These are phyloP conservation scores for Bombylius major DNA, from an alignment of 2,888 invertebrate species.

Conservation along the genomic window DNA sequence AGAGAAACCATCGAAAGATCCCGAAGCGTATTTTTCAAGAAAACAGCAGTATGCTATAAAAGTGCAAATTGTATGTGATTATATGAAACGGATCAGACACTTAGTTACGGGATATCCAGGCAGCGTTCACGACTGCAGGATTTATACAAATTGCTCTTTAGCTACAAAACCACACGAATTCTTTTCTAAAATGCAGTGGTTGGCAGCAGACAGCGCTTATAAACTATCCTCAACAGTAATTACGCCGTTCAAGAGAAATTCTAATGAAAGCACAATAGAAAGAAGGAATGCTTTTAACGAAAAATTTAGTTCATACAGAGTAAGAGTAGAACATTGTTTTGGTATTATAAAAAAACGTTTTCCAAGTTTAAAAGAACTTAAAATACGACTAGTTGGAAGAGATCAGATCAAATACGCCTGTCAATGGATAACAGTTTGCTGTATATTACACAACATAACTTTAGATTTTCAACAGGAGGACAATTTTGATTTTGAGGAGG, in stretches of 20 bases:
- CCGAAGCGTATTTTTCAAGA: slow-evolving; percentile 1
- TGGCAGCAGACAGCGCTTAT: not conserved
- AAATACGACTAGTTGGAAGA: not conserved
- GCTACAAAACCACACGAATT: not conserved
- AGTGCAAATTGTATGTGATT: not conserved
- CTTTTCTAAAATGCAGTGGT: not conserved
- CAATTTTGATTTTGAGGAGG: not conserved
- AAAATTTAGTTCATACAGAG: not conserved
- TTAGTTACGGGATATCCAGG: not conserved
- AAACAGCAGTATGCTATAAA: slow-evolving; percentile 2
- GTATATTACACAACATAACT: not conserved
- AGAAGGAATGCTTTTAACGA: not conserved
- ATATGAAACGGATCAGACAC: not conserved
- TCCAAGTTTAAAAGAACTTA: not conserved
- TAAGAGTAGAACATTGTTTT: not conserved
- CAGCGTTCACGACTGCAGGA: slow-evolving; percentile 1
- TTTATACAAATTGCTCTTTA: not conserved
- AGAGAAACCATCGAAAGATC: not conserved
- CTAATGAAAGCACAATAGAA: not conserved
- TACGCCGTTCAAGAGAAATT: not conserved
- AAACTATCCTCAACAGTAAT: not conserved
- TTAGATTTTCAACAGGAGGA: not conserved
- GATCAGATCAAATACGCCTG: not conserved
- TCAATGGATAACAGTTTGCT: not conserved
- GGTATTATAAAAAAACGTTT: not conserved